Conservation (phyloP, 2,888 invertebrate species). For the Elegia similella region DNA sequence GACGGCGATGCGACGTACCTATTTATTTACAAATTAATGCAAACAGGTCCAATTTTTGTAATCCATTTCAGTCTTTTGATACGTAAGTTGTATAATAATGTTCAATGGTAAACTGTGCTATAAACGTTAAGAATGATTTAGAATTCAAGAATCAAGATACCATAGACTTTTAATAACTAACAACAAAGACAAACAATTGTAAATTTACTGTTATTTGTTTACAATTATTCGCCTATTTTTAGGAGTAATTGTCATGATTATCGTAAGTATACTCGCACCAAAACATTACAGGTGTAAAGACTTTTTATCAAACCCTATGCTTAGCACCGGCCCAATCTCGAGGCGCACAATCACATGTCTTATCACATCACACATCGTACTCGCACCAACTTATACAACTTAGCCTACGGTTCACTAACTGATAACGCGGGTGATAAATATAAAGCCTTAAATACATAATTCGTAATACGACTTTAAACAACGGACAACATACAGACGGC, state of each 20-base stretch:
- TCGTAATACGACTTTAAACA: neutral
- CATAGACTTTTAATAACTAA: neutral
- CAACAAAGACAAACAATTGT: neutral
- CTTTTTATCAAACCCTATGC: neutral
- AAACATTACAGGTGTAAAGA: neutral
- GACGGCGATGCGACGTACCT: neutral
- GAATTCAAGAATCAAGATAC: neutral
- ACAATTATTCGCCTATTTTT: neutral
- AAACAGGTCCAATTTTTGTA: neutral
- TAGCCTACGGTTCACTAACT: neutral
- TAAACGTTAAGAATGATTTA: neutral
- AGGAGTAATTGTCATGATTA: neutral
- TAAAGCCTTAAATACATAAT: neutral
- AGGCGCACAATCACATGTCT: neutral
- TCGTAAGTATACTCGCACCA: neutral
- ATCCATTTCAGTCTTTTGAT: neutral
- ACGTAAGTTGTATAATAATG: neutral
- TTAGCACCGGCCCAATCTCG: neutral
- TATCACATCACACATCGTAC: neutral
- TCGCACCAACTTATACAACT: neutral
- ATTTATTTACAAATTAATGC: conserved; percentile 1
- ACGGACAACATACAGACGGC: neutral
- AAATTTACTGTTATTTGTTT: neutral
- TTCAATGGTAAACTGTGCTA: neutral
- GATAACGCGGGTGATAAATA: conserved; percentile 4